A percentile compares a stretch with the other conserved stretches of the same genome.
Conservation (phyloP, 1,140 invertebrate species). For the Brachionus koreanus region DNA sequence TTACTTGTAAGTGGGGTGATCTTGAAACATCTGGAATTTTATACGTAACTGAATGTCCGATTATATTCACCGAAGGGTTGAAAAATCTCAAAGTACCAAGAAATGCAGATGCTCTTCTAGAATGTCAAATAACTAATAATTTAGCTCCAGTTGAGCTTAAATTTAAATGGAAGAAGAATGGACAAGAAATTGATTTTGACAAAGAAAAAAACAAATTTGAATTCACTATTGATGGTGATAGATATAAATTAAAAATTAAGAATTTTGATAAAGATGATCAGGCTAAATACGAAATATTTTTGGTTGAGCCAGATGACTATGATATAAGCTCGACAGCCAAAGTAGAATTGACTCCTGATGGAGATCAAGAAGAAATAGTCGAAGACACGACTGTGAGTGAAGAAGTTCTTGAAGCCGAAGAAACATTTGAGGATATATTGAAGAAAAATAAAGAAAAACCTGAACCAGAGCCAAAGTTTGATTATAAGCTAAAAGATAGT, state of each 20-base stretch:
- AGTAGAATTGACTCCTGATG: neutral
- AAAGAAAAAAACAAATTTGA: slow-evolving; percentile 25
- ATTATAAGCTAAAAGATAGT: slow-evolving; percentile 5
- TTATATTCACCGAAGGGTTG: slow-evolving; percentile 4
- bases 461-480: neutral
- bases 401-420: slow-evolving; percentile 33
- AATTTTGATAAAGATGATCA: slow-evolving; percentile 35
- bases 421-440: neutral
- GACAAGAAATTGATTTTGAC: slow-evolving; percentile 11
- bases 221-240: slow-evolving; percentile 25
- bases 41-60: slow-evolving; percentile 28
- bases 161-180: slow-evolving; percentile 40
- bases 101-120: slow-evolving; percentile 12
- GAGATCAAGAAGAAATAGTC: slow-evolving; percentile 3
- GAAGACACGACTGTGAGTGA: slow-evolving; percentile 26
- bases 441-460: slow-evolving; percentile 11
- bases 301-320: slow-evolving; percentile 36
- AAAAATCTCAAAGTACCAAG: slow-evolving; percentile 36
- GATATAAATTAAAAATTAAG: slow-evolving; percentile 30
- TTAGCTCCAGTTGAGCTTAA: slow-evolving; percentile 27
- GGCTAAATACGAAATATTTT: slow-evolving; percentile 32
- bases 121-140: slow-evolving; percentile 35
- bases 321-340: slow-evolving; percentile 27
- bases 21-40: slow-evolving; percentile 18
- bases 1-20: slow-evolving; percentile 31